Conservation (phyloP, 2,888 invertebrate species). For the Lagria hirta region DNA sequence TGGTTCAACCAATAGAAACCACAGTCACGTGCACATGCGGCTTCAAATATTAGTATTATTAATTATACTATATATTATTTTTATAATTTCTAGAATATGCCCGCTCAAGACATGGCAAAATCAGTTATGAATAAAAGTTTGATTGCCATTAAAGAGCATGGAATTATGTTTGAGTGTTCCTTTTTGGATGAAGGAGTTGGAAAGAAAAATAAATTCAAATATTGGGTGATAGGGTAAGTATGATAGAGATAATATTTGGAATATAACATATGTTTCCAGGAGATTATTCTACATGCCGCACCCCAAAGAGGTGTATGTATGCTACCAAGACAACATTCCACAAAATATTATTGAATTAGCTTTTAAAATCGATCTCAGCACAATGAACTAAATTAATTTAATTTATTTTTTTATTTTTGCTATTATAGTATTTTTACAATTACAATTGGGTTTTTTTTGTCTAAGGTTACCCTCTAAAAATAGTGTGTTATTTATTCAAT, state of each 20-base stretch:
- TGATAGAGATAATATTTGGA: conserved; percentile 8
- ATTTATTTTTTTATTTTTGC: neutral
- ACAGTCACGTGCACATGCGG: too few relatives aligned
- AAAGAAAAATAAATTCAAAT: conserved; percentile 59
- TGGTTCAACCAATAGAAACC: too few relatives aligned
- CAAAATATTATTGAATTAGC: conserved; percentile 90
- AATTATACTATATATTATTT: neutral
- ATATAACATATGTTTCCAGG: conserved; percentile 39
- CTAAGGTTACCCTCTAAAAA: neutral
- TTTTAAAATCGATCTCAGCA: conserved; percentile 61
- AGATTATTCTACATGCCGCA: conserved; percentile 75
- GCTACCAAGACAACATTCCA: conserved; percentile 81
- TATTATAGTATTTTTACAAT: neutral
- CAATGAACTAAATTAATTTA: conserved; percentile 10
- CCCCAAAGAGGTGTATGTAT: conserved; percentile 80
- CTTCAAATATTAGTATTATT: too few relatives aligned
- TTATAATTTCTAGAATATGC: conserved; percentile 48
- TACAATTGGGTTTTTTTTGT: neutral
- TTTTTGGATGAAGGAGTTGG: conserved; percentile 50
- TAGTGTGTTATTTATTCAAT: neutral
- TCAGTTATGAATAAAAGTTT: conserved; percentile 69
- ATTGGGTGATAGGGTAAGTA: conserved; percentile 80
- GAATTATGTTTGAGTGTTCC: conserved; percentile 71
- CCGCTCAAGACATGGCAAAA: conserved; percentile 53
- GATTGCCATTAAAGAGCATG: conserved; percentile 81